phyloP scores from a whole-genome alignment of 2,888 invertebrate genomes.

The Bombylius discolor region DNA sequence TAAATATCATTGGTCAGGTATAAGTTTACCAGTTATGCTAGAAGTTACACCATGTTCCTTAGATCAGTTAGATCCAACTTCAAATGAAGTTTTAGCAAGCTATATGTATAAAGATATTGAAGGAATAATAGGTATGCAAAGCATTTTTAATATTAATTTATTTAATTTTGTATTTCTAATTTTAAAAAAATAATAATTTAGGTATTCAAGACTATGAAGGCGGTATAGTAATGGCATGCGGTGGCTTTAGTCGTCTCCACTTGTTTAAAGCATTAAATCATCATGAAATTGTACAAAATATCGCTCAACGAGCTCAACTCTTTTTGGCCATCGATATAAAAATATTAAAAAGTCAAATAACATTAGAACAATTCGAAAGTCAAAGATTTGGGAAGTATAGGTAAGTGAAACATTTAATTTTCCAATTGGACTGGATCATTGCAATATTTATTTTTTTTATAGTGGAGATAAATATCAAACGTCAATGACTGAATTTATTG shows the following conservation, averaged over 20 bases:
- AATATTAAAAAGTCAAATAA: conserved; percentile 68
- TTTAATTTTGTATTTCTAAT: not conserved
- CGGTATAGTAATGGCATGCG: conserved; percentile 82
- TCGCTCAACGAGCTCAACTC: conserved; percentile 67
- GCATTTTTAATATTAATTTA: not conserved
- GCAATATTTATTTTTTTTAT: conserved; percentile 24
- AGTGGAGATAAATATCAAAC: conserved; percentile 93
- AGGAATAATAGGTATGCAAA: conserved; percentile 45
- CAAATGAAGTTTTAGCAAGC: conserved; percentile 65
- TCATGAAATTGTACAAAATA: conserved; percentile 75
- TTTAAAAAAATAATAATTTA: conserved; percentile 13
- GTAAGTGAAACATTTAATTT: conserved; percentile 35
- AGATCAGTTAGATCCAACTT: conserved; percentile 82
- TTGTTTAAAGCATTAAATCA: conserved; percentile 76
- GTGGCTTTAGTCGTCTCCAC: conserved; percentile 83
- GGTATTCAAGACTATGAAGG: conserved; percentile 81
- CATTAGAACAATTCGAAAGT: conserved; percentile 71
- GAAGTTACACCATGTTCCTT: conserved; percentile 88
- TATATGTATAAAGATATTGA: conserved; percentile 80
- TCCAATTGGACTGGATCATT: not conserved
- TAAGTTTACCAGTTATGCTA: conserved; percentile 70
- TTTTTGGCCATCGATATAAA: conserved; percentile 75
- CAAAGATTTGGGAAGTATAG: conserved; percentile 88
- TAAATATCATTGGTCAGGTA: conserved; percentile 96
- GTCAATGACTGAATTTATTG: conserved; percentile 89